Percentiles rank a stretch among this genome's conserved stretches.
Evolutionary conservation across 2,113 vertebrate genomes (phyloP).

Genomic region (Neotragus moschatus): DNA sequence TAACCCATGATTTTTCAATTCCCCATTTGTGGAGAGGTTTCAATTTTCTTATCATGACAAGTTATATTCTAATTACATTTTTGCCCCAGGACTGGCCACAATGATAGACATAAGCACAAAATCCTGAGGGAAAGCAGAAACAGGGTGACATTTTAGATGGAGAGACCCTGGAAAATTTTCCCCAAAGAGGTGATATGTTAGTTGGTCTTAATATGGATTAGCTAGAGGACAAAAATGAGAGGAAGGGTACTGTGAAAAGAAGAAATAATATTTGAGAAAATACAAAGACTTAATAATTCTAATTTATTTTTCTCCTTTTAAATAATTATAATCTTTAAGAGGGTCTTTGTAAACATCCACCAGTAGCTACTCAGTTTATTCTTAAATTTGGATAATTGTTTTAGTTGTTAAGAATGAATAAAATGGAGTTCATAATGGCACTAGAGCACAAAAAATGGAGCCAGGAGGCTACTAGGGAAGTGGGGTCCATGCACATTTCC

Average conservation of each 20-base stretch:
- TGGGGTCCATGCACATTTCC: accelerated
- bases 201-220: neutral
- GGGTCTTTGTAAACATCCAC: neutral
- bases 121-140: neutral
- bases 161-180: neutral
- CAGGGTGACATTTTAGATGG: neutral
- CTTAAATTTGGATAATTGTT: neutral
- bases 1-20: neutral
- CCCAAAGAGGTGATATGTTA: neutral
- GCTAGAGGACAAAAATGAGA: neutral
- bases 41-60: neutral
- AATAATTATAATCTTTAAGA: neutral
- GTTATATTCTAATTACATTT: neutral
- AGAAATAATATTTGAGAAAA: neutral
- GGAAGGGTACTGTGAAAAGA: neutral
- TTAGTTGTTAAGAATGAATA: neutral
- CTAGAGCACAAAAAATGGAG: neutral
- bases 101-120: neutral
- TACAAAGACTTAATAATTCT: neutral
- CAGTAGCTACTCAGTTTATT: neutral
- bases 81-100: neutral
- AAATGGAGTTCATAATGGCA: neutral
- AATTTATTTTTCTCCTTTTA: neutral
- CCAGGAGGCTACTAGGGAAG: neutral
- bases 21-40: neutral